These are phyloP conservation scores for Helleia helle DNA, from an alignment of 2,888 invertebrate species.

Conservation along the genomic window DNA sequence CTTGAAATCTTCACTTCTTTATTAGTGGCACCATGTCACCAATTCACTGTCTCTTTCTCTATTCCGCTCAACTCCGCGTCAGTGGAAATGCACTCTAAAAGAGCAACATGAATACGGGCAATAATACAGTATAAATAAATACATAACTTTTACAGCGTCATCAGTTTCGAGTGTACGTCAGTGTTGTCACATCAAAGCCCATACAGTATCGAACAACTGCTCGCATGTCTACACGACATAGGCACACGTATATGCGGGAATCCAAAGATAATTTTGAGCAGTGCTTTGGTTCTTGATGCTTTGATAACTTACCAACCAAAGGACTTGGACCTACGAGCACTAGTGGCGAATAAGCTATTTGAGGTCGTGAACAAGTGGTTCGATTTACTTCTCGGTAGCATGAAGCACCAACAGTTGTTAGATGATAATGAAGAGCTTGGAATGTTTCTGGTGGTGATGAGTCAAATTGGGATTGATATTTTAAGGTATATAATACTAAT, in stretches of 20 bases:
- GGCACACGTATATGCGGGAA: conserved; percentile 32
- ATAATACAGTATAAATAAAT: too few species aligned
- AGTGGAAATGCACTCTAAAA: too few species aligned
- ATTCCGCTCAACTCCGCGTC: too few species aligned
- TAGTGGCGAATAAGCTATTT: conserved; percentile 33
- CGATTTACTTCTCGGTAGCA: conserved; percentile 33
- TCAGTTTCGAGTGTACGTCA: conserved; percentile 36
- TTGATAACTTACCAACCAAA: conserved; percentile 53
- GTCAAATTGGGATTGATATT: conserved; percentile 44
- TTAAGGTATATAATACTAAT: conserved; percentile 36
- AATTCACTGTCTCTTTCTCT: too few species aligned
- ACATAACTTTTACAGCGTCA: conserved; percentile 33
- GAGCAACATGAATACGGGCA: too few species aligned
- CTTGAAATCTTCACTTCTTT: too few species aligned
- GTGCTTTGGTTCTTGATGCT: conserved; percentile 51
- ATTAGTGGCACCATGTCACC: too few species aligned
- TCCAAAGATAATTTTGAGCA: conserved; percentile 37
- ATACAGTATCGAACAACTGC: conserved; percentile 52
- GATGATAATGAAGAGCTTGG: conserved; percentile 34
- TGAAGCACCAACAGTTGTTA: conserved; percentile 45
- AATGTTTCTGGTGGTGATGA: conserved; percentile 43
- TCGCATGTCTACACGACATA: conserved; percentile 45
- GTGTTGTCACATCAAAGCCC: conserved; percentile 56
- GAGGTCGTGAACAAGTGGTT: conserved; percentile 51
- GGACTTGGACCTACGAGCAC: conserved; percentile 31